Conservation (phyloP, 2,888 invertebrate species). For the Empis stercorea region DNA sequence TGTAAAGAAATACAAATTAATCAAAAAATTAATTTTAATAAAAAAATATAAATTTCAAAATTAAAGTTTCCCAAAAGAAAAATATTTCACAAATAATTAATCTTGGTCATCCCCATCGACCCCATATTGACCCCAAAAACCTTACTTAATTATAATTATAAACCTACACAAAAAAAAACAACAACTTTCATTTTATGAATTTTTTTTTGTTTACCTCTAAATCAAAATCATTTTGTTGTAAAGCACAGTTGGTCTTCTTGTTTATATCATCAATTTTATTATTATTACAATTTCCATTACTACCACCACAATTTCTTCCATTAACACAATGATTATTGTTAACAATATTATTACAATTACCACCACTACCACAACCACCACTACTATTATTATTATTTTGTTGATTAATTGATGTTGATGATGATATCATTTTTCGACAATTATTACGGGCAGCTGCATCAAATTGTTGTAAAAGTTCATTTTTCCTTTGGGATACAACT, state of each 20-base stretch:
- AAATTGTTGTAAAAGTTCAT: not conserved
- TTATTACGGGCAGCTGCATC: not conserved
- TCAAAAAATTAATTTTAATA: not conserved
- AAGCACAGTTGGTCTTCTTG: not conserved
- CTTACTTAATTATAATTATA: not conserved
- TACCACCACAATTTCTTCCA: not conserved
- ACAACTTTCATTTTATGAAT: too few species aligned
- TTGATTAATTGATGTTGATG: not conserved
- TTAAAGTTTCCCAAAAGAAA: not conserved
- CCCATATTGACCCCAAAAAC: not conserved
- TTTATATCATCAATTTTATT: constrained; percentile 4
- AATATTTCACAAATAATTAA: constrained; percentile 6
- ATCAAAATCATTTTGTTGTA: constrained; percentile 12
- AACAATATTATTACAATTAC: not conserved
- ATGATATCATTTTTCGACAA: too few species aligned
- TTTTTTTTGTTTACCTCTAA: constrained; percentile 16
- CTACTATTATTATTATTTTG: not conserved
- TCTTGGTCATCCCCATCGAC: constrained; percentile 1
- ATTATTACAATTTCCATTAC: not conserved
- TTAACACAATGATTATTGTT: too few species aligned
- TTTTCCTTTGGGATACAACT: constrained; percentile 18
- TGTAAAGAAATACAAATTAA: constrained; percentile 38
- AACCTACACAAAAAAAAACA: not conserved
- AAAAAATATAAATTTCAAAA: not conserved
- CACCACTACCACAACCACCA: constrained; percentile 1